Conservation (phyloP, 2,888 invertebrate genomes). For the Eulithis testata region DNA sequence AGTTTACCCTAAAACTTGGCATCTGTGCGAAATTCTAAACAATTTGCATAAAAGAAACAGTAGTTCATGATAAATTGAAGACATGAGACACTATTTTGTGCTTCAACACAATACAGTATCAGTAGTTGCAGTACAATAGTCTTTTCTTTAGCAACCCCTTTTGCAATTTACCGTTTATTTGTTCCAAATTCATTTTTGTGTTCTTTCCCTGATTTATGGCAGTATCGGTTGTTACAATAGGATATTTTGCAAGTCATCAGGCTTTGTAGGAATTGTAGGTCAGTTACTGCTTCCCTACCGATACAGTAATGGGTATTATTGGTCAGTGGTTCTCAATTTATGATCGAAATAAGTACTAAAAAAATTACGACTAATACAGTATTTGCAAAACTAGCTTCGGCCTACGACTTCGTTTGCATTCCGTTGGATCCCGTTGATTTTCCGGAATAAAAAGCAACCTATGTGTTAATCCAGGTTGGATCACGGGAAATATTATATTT, state of each 20-base stretch:
- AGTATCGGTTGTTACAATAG: constrained; percentile 62
- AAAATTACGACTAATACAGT: too few species aligned
- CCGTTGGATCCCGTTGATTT: too few species aligned
- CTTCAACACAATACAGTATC: constrained; percentile 51
- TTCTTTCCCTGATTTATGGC: constrained; percentile 66
- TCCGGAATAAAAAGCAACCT: too few species aligned
- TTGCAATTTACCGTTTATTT: constrained; percentile 70
- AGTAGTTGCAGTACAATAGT: constrained; percentile 34
- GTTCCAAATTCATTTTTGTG: constrained; percentile 57
- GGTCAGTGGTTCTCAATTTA: constrained; percentile 59
- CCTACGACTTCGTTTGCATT: too few species aligned
- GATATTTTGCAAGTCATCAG: constrained; percentile 74
- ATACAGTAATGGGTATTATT: constrained; percentile 54
- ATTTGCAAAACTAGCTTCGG: too few species aligned
- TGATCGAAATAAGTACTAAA: constrained; percentile 2
- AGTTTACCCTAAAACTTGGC: constrained; percentile 26
- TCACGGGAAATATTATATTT: too few species aligned
- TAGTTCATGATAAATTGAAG: constrained; percentile 54
- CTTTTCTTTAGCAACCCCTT: constrained; percentile 55
- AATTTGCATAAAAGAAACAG: constrained; percentile 39
- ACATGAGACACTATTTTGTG: constrained; percentile 45
- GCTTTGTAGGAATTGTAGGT: constrained; percentile 79
- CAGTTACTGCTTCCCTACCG: constrained; percentile 63
- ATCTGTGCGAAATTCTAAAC: constrained; percentile 24
- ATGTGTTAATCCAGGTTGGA: too few species aligned